phyloP scores from a whole-genome alignment of 2,797 vertebrate genomes.

The Periparus ater region DNA sequence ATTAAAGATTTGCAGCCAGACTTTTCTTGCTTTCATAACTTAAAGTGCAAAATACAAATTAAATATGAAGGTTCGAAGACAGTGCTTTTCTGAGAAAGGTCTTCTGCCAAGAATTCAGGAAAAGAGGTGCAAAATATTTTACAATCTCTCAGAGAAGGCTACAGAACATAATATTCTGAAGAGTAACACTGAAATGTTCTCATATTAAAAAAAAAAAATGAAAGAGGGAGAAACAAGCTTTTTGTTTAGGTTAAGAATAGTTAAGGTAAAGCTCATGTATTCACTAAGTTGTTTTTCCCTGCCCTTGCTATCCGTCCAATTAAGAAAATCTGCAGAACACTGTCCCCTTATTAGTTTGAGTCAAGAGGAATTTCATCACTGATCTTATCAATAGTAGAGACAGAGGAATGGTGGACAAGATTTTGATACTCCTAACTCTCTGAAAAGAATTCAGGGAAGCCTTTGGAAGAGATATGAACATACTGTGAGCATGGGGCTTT shows the following conservation, averaged over 20 bases:
- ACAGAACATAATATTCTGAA: neutral
- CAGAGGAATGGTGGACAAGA: neutral
- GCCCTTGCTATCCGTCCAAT: neutral
- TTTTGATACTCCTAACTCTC: neutral
- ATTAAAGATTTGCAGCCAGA: slow-evolving; percentile 23
- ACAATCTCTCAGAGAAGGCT: neutral
- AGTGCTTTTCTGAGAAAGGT: neutral
- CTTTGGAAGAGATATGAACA: neutral
- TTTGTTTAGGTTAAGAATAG: neutral
- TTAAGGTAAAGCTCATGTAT: neutral
- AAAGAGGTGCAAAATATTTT: neutral
- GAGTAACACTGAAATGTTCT: neutral
- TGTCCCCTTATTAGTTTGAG: neutral
- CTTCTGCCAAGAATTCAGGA: neutral
- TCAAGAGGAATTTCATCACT: neutral
- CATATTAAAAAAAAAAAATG: neutral
- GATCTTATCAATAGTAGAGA: neutral
- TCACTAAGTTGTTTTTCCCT: neutral
- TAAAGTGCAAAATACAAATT: neutral
- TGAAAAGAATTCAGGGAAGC: neutral
- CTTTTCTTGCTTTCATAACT: neutral
- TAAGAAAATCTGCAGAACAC: neutral
- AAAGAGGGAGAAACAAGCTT: neutral
- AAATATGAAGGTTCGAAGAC: slow-evolving; percentile 19
- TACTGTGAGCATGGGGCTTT: neutral